These are phyloP conservation scores for Hemichromis elongatus DNA, from an alignment of 2,113 vertebrate genomes.

Conservation along the genomic window DNA sequence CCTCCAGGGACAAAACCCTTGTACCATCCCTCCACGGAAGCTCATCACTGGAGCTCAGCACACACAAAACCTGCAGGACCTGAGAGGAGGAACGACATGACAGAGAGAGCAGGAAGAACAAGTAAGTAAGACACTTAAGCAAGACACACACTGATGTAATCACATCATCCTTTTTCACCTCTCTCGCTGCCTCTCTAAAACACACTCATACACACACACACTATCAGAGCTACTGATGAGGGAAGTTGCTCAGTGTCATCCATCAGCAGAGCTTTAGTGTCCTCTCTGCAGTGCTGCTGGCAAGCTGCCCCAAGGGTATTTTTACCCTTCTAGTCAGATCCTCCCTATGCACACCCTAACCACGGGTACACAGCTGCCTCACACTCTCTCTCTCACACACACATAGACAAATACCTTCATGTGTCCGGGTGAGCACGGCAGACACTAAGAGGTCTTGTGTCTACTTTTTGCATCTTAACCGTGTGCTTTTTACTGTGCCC, in stretches of 20 bases:
- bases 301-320: slow-evolving; percentile 39
- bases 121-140: neutral
- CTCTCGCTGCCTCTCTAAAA: neutral
- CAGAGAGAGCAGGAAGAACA: neutral
- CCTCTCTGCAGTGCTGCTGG: slow-evolving; percentile 44
- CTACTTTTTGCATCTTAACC: neutral
- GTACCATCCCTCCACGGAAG: slow-evolving; percentile 71
- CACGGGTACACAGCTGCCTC: slow-evolving; percentile 45
- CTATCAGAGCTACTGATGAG: neutral
- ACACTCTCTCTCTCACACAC: neutral
- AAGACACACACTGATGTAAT: neutral
- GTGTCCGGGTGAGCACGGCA: neutral
- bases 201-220: neutral
- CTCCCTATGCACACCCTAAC: slow-evolving; percentile 46
- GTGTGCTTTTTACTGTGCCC: slow-evolving; percentile 5
- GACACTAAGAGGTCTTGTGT: neutral
- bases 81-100: slow-evolving; percentile 32
- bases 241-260: neutral
- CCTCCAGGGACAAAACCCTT: slow-evolving; percentile 65
- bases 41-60: slow-evolving; percentile 66
- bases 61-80: slow-evolving; percentile 80
- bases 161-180: neutral
- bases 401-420: neutral
- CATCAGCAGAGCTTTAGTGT: slow-evolving; percentile 56
- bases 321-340: slow-evolving; percentile 51